Percentiles rank a stretch among this genome's conserved stretches.
Conservation (phyloP, 2,113 vertebrate species). For the Henicopernis longicauda region DNA sequence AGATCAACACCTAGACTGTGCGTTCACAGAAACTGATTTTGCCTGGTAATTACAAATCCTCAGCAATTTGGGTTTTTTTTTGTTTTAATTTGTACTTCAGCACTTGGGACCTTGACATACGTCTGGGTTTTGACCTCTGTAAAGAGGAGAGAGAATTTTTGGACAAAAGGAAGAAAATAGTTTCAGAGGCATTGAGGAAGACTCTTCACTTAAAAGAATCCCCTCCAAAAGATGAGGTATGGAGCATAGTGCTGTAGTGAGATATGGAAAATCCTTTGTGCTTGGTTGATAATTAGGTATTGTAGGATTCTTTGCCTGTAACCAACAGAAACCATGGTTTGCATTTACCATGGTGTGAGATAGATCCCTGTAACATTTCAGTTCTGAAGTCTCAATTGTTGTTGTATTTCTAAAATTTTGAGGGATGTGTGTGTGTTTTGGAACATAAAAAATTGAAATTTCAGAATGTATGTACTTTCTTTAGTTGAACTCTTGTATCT, state of each 20-base stretch:
- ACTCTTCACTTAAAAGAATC: slow-evolving; percentile 64
- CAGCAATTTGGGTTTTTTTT: accelerated
- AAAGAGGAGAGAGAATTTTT: slow-evolving; percentile 77
- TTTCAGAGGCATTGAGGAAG: slow-evolving; percentile 69
- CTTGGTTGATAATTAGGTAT: neutral
- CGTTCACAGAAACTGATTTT: neutral
- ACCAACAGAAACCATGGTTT: neutral
- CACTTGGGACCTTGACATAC: slow-evolving; percentile 71
- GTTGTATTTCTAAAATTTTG: neutral
- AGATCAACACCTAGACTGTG: neutral
- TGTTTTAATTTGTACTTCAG: slow-evolving; percentile 36
- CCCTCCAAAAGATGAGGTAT: slow-evolving; percentile 70
- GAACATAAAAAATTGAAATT: neutral
- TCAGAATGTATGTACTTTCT: neutral
- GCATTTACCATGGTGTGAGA: neutral
- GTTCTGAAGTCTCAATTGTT: neutral
- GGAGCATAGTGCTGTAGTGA: neutral
- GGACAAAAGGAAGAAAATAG: slow-evolving; percentile 73
- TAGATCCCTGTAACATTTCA: neutral
- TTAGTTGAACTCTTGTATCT: neutral
- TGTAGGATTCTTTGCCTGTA: neutral
- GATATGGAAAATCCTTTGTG: neutral
- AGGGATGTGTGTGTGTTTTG: neutral
- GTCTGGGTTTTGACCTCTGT: slow-evolving; percentile 82
- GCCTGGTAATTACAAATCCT: neutral